Conservation (phyloP, 2,888 invertebrate genomes). For the Drosophila incognita region DNA sequence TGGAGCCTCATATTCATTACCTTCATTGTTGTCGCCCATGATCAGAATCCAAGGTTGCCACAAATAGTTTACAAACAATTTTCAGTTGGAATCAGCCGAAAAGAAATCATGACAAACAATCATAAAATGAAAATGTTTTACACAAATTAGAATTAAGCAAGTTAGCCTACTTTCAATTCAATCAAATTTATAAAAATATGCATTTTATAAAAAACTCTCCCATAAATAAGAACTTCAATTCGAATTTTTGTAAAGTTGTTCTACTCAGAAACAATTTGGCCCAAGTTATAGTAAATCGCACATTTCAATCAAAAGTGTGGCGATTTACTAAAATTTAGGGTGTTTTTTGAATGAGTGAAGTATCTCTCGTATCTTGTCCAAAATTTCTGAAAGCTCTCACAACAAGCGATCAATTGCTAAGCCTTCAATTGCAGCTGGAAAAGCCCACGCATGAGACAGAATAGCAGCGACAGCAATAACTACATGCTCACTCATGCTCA, state of each 20-base stretch:
- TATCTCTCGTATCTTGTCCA: background rate
- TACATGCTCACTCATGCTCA: constrained; percentile 42
- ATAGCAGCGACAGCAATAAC: constrained; percentile 6
- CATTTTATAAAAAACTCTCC: background rate
- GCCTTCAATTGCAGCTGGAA: constrained; percentile 45
- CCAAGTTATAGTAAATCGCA: background rate
- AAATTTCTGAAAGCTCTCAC: background rate
- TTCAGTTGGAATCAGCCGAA: constrained; percentile 9
- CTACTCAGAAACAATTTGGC: too few relatives aligned
- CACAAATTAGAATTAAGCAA: background rate
- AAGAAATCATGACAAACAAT: background rate
- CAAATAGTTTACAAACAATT: background rate
- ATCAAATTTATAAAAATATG: background rate
- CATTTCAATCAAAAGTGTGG: too few relatives aligned
- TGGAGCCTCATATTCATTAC: background rate
- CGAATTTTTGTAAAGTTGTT: background rate
- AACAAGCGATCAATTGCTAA: background rate
- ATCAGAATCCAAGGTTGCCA: background rate
- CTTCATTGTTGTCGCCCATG: constrained; percentile 23
- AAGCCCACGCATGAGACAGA: constrained; percentile 22
- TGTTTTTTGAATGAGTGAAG: background rate
- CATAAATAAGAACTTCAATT: background rate
- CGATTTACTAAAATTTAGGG: background rate
- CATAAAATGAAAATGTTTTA: background rate
- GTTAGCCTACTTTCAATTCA: constrained; percentile 30